phyloP scores from a whole-genome alignment of 2,797 vertebrate genomes.

The Oceanodroma leucorhoa region DNA sequence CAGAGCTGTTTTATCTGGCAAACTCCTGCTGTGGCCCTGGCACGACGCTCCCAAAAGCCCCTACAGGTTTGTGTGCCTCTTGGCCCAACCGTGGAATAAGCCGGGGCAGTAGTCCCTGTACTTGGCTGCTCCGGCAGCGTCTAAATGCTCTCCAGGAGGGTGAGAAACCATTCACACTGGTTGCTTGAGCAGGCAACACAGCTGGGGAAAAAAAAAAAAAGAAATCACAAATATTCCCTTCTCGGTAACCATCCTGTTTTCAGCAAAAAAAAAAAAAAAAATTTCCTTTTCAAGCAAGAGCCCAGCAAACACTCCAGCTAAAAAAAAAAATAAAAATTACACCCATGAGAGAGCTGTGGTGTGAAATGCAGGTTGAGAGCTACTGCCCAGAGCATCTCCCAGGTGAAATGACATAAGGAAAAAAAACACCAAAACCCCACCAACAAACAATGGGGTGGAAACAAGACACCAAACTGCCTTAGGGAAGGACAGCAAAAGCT shows the following conservation, averaged over 20 bases:
- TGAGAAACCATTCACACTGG: accelerated
- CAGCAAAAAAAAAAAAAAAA: neutral
- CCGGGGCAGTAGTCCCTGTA: too few relatives aligned
- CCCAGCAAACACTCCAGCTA: neutral
- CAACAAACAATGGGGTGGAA: neutral
- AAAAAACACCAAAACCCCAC: neutral
- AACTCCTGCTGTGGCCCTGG: neutral
- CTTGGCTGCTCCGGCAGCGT: neutral
- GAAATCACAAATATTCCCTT: neutral
- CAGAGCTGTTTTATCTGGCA: neutral
- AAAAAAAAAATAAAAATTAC: neutral
- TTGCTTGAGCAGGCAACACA: neutral
- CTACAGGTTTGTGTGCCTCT: neutral
- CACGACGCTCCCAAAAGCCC: neutral
- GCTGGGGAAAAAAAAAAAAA: neutral
- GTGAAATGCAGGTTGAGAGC: neutral
- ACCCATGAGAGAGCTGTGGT: neutral
- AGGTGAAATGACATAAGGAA: neutral
- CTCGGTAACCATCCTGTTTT: neutral
- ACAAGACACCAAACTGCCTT: neutral
- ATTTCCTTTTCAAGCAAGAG: neutral
- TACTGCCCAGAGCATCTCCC: neutral
- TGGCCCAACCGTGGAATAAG: neutral
- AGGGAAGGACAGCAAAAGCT: neutral
- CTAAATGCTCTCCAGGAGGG: neutral